Evolutionary conservation across 2,888 invertebrate genomes (phyloP).

Genomic region (Onchidella celtica): DNA sequence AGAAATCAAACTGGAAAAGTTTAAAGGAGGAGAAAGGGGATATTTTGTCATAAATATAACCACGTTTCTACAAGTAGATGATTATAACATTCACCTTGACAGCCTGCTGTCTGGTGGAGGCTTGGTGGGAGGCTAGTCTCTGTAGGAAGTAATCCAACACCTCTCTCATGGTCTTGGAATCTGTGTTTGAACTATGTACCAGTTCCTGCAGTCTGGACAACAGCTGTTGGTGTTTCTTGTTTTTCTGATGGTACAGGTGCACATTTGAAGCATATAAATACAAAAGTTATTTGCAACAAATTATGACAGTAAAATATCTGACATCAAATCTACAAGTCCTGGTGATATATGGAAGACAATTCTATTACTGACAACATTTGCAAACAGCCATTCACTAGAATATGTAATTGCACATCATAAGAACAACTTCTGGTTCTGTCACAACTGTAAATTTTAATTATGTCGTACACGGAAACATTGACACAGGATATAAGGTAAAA

Average conservation of each 20-base stretch:
- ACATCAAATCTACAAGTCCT: background rate
- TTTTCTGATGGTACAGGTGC: conserved; percentile 83
- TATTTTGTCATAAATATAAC: too few species aligned
- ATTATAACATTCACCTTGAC: conserved; percentile 80
- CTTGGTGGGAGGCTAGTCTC: conserved; percentile 90
- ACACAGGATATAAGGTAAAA: too few species aligned
- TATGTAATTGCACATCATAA: too few species aligned
- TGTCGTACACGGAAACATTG: too few species aligned
- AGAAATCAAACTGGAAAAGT: too few species aligned
- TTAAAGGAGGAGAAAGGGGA: too few species aligned
- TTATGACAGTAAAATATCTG: background rate
- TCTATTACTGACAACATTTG: background rate
- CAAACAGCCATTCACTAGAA: too few species aligned
- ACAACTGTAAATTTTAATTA: too few species aligned
- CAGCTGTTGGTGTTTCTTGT: conserved; percentile 89
- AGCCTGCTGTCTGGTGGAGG: conserved; percentile 89
- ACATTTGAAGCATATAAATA: too few species aligned
- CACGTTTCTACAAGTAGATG: too few species aligned
- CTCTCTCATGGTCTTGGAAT: conserved; percentile 86
- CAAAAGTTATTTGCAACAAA: too few species aligned
- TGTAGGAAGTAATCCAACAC: conserved; percentile 94
- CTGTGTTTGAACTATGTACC: conserved; percentile 82
- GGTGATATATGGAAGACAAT: background rate
- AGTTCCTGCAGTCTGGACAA: conserved; percentile 84
- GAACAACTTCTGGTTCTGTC: too few species aligned